These are phyloP conservation scores for Bubo blakistoni DNA, from an alignment of 2,113 vertebrate genomes.

Conservation along the genomic window DNA sequence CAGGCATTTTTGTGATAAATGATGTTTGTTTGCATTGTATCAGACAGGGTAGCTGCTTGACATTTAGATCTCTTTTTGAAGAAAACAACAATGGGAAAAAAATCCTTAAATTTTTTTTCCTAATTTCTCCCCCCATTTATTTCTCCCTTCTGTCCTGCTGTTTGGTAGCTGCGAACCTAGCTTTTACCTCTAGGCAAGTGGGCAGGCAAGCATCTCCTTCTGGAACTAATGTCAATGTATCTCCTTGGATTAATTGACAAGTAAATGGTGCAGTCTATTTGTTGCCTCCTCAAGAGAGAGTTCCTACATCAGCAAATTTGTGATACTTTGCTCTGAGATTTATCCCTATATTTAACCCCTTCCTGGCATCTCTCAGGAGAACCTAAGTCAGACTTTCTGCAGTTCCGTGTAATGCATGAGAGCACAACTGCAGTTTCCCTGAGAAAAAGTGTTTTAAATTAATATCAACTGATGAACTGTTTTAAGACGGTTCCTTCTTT, in stretches of 20 bases:
- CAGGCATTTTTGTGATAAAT: background rate
- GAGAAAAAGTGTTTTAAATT: background rate
- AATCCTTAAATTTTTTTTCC: background rate
- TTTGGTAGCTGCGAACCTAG: conserved; percentile 35
- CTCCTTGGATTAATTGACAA: conserved; percentile 69
- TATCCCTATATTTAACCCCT: conserved; percentile 41
- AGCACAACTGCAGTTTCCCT: background rate
- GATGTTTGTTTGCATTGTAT: background rate
- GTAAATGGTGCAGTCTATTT: conserved; percentile 59
- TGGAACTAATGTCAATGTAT: conserved; percentile 65
- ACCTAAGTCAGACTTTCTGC: background rate
- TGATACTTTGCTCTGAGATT: conserved; percentile 25
- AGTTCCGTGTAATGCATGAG: background rate
- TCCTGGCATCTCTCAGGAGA: background rate
- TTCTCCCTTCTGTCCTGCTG: conserved; percentile 30
- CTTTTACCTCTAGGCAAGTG: conserved; percentile 62
- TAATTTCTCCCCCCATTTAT: conserved; percentile 38
- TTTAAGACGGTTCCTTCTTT: background rate
- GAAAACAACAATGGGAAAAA: background rate
- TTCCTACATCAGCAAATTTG: conserved; percentile 45
- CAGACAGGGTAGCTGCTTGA: background rate
- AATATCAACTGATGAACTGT: background rate
- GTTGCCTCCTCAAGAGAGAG: conserved; percentile 39
- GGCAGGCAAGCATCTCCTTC: conserved; percentile 65
- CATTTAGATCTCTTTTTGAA: background rate